Evolutionary conservation across 2,888 invertebrate species (phyloP).

Genomic region (Troides oblongomaculatus): DNA sequence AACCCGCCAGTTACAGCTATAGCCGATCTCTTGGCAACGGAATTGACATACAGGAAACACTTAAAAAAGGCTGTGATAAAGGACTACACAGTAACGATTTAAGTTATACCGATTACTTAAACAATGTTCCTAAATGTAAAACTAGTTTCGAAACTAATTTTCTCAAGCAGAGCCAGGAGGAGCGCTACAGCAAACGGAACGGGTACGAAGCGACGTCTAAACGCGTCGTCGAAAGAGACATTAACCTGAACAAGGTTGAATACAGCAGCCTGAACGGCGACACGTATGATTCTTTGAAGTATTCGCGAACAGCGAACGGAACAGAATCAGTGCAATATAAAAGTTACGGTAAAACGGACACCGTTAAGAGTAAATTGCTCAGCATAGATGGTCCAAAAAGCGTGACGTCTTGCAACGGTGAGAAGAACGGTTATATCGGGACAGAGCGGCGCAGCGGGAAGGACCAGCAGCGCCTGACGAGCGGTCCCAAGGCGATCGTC

Average conservation of each 20-base stretch:
- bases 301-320: constrained; percentile 77
- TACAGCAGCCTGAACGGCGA: constrained; percentile 71
- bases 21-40: constrained; percentile 65
- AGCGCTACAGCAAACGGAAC: constrained; percentile 71
- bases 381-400: constrained; percentile 74
- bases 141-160: constrained; percentile 76
- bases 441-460: constrained; percentile 61
- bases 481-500: constrained; percentile 68
- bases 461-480: constrained; percentile 65
- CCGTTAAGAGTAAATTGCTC: constrained; percentile 76
- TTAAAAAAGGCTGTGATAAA: constrained; percentile 78
- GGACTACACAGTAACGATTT: constrained; percentile 74
- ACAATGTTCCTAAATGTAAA: constrained; percentile 78
- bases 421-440: constrained; percentile 66
- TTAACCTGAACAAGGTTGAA: constrained; percentile 70
- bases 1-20: constrained; percentile 63
- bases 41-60: constrained; percentile 73
- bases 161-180: constrained; percentile 72
- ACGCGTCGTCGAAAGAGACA: constrained; percentile 68
- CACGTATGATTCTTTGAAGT: constrained; percentile 74
- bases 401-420: constrained; percentile 74
- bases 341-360: constrained; percentile 73
- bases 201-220: constrained; percentile 64
- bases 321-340: constrained; percentile 76
- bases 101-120: constrained; percentile 72